Evolutionary conservation across 2,888 invertebrate species (phyloP), one percentile per base, ranked within the genome.

Genomic region (Odiellus spinosus): DNA sequence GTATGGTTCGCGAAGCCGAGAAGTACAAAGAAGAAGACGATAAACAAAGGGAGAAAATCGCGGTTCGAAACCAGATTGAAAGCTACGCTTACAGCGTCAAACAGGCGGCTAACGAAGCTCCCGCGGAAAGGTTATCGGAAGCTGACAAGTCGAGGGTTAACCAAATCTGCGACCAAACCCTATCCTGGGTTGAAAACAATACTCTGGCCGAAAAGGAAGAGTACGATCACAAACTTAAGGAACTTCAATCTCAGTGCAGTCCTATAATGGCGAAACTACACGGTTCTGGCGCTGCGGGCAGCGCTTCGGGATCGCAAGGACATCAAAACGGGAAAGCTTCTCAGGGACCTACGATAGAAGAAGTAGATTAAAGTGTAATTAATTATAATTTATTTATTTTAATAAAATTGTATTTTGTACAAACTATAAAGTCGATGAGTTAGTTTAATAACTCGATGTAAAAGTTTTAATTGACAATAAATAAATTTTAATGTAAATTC

Each of bases 101-200:
- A 58, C 80, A 81, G 59, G 76, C 79, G 0, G 52, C 62, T 10
- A 76, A 78, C 11, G 42, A 42, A 5, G 50, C 42, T 11, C 48
- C 38, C 4, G 58, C 58, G 40, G 64, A 61, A 61, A 62, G 85
- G 42, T 65, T 67, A n/a, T n/a, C n/a, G n/a, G n/a, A n/a, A n/a
- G n/a, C n/a, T n/a, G n/a, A n/a, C n/a, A n/a, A n/a, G n/a, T 3
- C 74, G 40, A 63, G 69, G 10, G 80, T 84, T 0, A 55, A 53
- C 18, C 60, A 58, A 4, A 56, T 52, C n/a, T 63, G 63, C 50
- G 69, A 73, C 15, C 74, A 75, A 6, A 76, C 80, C 48, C 71
- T 85, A 47, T 67, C 72, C 11, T 90, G 88, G 88, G 66, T 90
- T 35, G 88, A 90, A 57, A 66, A 69, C 19, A 84, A 87, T 61